Conservation (phyloP, 2,797 vertebrate species). For the Microtus californicus region DNA sequence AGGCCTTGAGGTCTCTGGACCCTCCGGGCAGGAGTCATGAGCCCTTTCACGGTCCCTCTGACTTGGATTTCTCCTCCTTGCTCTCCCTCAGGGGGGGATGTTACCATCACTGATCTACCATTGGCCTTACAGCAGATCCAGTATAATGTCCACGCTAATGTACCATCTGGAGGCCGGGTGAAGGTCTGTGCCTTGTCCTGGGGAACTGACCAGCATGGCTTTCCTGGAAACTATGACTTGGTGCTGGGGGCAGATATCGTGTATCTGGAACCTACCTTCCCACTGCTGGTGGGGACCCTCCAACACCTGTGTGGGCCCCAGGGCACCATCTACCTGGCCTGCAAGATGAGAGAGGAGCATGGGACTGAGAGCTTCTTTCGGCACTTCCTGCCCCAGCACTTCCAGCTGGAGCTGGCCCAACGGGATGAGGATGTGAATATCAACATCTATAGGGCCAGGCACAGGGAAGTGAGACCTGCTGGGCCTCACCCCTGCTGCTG, state of each 20-base stretch:
- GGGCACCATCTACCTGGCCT: slow-evolving; percentile 88
- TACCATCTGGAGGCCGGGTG: slow-evolving; percentile 82
- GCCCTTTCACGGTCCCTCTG: slow-evolving; percentile 52
- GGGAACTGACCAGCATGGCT: slow-evolving; percentile 90
- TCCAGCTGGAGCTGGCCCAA: slow-evolving; percentile 87
- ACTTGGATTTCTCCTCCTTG: slow-evolving; percentile 75
- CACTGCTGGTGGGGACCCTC: slow-evolving; percentile 90
- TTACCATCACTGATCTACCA: slow-evolving; percentile 93
- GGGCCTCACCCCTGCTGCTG: slow-evolving; percentile 37
- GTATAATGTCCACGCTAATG: slow-evolving; percentile 89
- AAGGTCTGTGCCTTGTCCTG: slow-evolving; percentile 90
- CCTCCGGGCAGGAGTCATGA: slow-evolving; percentile 20
- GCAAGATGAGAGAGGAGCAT: slow-evolving; percentile 92
- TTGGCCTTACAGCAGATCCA: slow-evolving; percentile 90
- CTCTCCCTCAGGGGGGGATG: slow-evolving; percentile 89
- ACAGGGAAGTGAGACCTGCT: slow-evolving; percentile 55
- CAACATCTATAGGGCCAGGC: slow-evolving; percentile 90
- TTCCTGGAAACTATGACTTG: slow-evolving; percentile 91
- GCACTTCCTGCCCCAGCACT: slow-evolving; percentile 87
- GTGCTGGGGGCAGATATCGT: slow-evolving; percentile 93
- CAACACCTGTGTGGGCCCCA: slow-evolving; percentile 87
- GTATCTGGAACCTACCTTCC: slow-evolving; percentile 90
- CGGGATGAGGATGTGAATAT: slow-evolving; percentile 88
- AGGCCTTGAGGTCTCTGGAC: neutral
- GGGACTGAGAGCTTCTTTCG: slow-evolving; percentile 89